phyloP scores from a whole-genome alignment of 2,888 invertebrate genomes.

The Stegana nigrithorax region DNA sequence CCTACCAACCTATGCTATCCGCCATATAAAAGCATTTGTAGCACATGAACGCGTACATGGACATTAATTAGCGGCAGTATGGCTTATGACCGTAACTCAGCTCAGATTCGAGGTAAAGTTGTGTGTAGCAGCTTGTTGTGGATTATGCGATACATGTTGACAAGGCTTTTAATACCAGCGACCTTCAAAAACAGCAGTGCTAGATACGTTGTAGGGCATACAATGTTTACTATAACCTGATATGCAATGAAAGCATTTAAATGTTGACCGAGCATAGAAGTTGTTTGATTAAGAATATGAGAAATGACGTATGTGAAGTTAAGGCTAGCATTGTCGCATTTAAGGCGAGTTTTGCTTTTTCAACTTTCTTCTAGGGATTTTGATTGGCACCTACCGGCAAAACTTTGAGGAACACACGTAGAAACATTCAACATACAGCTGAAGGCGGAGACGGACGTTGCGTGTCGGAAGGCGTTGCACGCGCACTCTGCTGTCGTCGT shows the following conservation, averaged over 20 bases:
- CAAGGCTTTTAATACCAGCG: no score
- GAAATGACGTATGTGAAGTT: slow-evolving; percentile 24
- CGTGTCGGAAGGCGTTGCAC: no score
- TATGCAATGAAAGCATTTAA: background rate
- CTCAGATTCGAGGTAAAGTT: background rate
- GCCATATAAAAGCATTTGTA: background rate
- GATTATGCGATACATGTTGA: no score
- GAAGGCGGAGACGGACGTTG: slow-evolving; percentile 14
- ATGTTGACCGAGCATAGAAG: background rate
- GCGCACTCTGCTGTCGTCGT: no score
- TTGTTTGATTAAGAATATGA: background rate
- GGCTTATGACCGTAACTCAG: background rate
- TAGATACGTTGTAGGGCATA: background rate
- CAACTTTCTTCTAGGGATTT: no score
- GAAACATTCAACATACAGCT: slow-evolving; percentile 64
- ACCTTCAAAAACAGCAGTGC: background rate
- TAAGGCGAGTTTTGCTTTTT: no score
- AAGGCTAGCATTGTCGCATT: no score
- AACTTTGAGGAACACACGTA: slow-evolving; percentile 65
- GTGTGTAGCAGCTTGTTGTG: no score
- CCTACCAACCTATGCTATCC: background rate
- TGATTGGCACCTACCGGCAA: slow-evolving; percentile 67
- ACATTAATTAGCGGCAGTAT: background rate
- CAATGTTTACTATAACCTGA: background rate
- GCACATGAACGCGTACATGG: background rate